Evolutionary conservation across 2,888 invertebrate genomes (phyloP), one percentile per base, ranked within the genome.

Genomic region (Lasioglossum malachurum): DNA sequence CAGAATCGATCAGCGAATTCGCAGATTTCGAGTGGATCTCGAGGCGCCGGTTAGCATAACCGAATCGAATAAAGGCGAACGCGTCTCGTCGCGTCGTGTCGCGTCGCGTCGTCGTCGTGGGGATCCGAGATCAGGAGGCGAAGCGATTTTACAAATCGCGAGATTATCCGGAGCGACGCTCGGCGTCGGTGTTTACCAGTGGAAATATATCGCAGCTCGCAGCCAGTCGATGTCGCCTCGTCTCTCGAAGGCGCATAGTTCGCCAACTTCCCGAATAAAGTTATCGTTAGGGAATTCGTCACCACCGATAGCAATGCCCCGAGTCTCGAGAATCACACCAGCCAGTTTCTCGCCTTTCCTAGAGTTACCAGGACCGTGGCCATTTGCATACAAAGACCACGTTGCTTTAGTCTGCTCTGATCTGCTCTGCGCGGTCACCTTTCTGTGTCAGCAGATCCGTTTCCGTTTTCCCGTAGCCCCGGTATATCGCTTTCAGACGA

Each of bases 261-360:
- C 53, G 75, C 67, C 67, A 87, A 87, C 72, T 84, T 87, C 38
- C 31, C 81, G 93, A 93, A 93, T 92, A 92, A 93, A 93, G 92
- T 93, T 93, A 92, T 92, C 89, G 93, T 93, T 92, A 87, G 90
- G 87, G 90, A 93, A 93, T 93, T 91, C 92, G 93, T 93, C 93
- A 91, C 35, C 53, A 92, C 84, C 90, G 92, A 93, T 92, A 93
- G 31, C 72, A 80, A 78, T 74, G 71, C 80, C 79, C 53, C 44
- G 83, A 90, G 78, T 23, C 53, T 74, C 83, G 89, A 87, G 80
- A 44, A 79, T 53, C 53, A 53, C 53, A 53, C 72, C 78, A 83
- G 72, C 76, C 89, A 80, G 82, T 90, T 87, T 90, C 91, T 89
- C 87, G 82, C 81, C 80, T 77, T 87, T 77, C 69, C 80, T 57